Evolutionary conservation across 2,113 vertebrate species (phyloP).

Genomic region (Canis aureus): DNA sequence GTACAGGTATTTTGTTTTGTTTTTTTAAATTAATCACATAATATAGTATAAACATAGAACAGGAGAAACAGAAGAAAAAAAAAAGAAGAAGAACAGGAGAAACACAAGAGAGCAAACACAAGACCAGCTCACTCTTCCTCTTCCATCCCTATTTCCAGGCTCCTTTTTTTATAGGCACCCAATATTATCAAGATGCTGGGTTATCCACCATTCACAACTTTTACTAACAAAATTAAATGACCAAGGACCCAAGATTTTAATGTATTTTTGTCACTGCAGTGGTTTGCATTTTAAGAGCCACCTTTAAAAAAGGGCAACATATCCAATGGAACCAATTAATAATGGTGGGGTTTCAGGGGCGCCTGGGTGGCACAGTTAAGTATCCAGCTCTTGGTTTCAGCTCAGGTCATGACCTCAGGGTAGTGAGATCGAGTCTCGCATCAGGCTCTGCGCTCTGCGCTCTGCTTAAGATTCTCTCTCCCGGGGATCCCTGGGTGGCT

Average conservation of each 20-base stretch:
- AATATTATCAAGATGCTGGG: neutral
- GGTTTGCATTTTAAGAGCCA: neutral
- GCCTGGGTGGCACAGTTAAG: neutral
- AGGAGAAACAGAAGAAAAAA: neutral
- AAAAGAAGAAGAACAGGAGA: neutral
- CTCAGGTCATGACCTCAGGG: neutral
- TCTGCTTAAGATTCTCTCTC: neutral
- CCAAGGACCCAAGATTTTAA: neutral
- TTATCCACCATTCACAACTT: neutral
- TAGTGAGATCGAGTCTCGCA: neutral
- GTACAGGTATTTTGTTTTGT: neutral
- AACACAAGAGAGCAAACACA: neutral
- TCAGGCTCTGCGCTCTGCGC: neutral
- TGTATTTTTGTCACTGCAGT: neutral
- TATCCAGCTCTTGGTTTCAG: neutral
- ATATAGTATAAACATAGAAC: neutral
- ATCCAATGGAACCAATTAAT: neutral
- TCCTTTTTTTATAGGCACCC: neutral
- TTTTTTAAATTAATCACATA: neutral
- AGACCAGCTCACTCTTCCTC: neutral
- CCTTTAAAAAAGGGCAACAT: neutral
- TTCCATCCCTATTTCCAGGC: neutral
- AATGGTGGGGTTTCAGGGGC: neutral
- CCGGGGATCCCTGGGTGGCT: too few relatives aligned
- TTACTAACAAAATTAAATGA: conserved; percentile 19